Evolutionary conservation across 2,113 vertebrate species (phyloP).

Genomic region (Hypomesus transpacificus): DNA sequence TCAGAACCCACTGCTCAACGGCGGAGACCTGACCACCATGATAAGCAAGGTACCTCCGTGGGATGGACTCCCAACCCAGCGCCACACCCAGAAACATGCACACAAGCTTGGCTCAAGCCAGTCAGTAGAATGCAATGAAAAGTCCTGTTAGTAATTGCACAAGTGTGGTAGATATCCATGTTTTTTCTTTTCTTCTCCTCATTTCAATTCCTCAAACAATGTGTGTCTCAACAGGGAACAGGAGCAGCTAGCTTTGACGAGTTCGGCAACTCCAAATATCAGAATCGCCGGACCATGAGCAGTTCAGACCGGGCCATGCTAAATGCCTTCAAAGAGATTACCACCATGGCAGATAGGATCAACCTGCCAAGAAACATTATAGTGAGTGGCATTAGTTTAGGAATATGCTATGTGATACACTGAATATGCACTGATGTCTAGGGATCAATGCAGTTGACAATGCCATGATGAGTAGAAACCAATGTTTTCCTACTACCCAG

Average conservation of each 20-base stretch:
- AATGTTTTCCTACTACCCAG: not conserved
- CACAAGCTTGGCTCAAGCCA: not conserved
- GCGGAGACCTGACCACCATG: conserved; percentile 96
- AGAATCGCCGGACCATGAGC: conserved; percentile 97
- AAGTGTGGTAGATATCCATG: not conserved
- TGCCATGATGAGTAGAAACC: too few relatives aligned
- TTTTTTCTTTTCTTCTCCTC: too few relatives aligned
- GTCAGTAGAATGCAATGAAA: too few relatives aligned
- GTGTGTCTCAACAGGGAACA: conserved; percentile 77
- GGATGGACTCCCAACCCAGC: not conserved
- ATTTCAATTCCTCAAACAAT: not conserved
- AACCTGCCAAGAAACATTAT: conserved; percentile 98
- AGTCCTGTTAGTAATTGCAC: too few relatives aligned
- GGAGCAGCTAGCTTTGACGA: conserved; percentile 98
- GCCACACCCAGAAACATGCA: not conserved
- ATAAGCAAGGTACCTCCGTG: conserved; percentile 79
- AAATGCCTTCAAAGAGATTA: conserved; percentile 98
- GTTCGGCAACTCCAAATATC: conserved; percentile 98
- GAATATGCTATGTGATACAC: not conserved
- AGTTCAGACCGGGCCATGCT: conserved; percentile 98
- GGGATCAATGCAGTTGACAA: too few relatives aligned
- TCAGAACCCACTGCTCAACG: conserved; percentile 93
- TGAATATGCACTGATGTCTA: too few relatives aligned
- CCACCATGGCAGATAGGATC: conserved; percentile 97
- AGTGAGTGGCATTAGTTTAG: conserved; percentile 70